Conservation (phyloP, 2,888 invertebrate genomes). For the Apamea epomidion region DNA sequence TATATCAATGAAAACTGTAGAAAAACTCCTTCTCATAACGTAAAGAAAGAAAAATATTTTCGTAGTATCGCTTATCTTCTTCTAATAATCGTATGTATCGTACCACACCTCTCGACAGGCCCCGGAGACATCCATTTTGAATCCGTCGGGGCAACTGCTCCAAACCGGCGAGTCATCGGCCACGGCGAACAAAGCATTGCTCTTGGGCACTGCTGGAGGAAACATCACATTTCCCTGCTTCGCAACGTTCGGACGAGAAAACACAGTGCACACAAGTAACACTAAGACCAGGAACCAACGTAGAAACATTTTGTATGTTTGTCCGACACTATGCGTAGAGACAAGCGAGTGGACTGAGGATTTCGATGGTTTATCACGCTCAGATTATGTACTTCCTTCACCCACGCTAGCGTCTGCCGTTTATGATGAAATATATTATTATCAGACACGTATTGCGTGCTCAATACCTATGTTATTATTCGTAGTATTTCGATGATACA, state of each 20-base stretch:
- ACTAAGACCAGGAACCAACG: slow-evolving; percentile 49
- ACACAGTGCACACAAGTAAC: slow-evolving; percentile 53
- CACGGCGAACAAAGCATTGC: slow-evolving; percentile 68
- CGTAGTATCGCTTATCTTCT: neutral
- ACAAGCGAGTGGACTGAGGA: slow-evolving; percentile 55
- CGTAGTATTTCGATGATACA: slow-evolving; percentile 29
- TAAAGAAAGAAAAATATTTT: neutral
- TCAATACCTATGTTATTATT: slow-evolving; percentile 11
- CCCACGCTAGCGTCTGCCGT: slow-evolving; percentile 69
- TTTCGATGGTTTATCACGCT: slow-evolving; percentile 63
- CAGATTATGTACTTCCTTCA: slow-evolving; percentile 72
- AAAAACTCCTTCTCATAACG: neutral
- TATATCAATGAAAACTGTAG: neutral
- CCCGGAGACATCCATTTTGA: slow-evolving; percentile 73
- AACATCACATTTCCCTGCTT: slow-evolving; percentile 41
- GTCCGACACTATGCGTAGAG: slow-evolving; percentile 21
- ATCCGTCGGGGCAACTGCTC: slow-evolving; percentile 75
- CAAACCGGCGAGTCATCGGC: slow-evolving; percentile 78
- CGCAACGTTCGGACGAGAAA: slow-evolving; percentile 51
- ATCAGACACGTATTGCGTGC: slow-evolving; percentile 22
- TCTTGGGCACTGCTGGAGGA: slow-evolving; percentile 61
- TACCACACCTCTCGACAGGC: slow-evolving; percentile 84
- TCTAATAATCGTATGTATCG: slow-evolving; percentile 64
- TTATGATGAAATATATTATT: slow-evolving; percentile 42
- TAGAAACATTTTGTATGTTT: slow-evolving; percentile 61